Base-by-base conservation (phyloP, 2,797 vertebrate genomes). In the Australoheros facetus region DNA sequence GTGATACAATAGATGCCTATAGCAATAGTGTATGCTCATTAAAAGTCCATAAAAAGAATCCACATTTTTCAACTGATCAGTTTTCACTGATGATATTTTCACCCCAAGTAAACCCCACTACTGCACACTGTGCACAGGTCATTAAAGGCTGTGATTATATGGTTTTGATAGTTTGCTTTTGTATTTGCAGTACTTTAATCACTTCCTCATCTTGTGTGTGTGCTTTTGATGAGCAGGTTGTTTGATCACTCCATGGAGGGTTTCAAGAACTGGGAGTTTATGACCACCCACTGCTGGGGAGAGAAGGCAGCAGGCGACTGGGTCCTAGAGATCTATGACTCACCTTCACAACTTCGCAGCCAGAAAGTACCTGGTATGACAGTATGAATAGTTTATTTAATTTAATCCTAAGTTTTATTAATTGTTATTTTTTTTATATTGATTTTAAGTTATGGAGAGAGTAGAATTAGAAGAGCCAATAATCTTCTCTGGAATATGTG, bases 201-300 rank as follows among this genome's bases (percentile, higher is more conserved):
- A 45, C 80, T 80, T 81, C 70, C 73, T 82, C 60, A 71, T 85
- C 71, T 0, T 34, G 32, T 66, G 75, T 82, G 34, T 87, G 48
- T 88, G 48, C 75, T 72, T 12, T 73, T 87, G 70, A 77, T 89
- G 79, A 69, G 21, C 91, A 98, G 98, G 94, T 93, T 99, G 83
- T 99, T 99, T 95, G 98, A 99, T 94, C 97, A 99, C 95, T 99
- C 98, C 85, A 99, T 98, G 97, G 98, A 99, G 95, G 98, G 98
- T 73, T 99, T 99, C 95, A 99, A 99, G 95, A 99, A 98, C 94
- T 99, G 98, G 98, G 98, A 99, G 90, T 99, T 99, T 88, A 99
- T 99, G 98, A 99, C 98, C 80, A 99, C 98, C 84, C 98, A 99
- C 87, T 99, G 97, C 91, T 99, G 98, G 98, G 98, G 98, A 77